phyloP scores from a whole-genome alignment of 2,797 vertebrate genomes.

The Phylloscopus collybita region DNA sequence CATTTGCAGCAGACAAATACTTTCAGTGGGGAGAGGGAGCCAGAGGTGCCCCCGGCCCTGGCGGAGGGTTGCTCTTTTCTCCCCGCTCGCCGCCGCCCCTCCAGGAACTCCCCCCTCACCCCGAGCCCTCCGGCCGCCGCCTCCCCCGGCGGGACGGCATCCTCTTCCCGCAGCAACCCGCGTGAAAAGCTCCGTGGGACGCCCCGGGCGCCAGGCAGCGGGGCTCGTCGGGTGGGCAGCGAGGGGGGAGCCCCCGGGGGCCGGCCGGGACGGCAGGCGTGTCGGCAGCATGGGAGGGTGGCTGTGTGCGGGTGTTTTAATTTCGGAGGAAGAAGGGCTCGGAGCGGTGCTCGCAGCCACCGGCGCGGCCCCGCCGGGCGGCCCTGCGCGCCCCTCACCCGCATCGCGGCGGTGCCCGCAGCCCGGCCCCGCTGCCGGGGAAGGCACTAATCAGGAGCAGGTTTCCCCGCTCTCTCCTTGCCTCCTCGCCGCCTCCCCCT shows the following conservation, averaged over 20 bases:
- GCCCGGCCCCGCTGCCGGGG: not conserved
- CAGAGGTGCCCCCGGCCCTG: not conserved
- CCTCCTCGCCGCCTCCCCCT: not conserved
- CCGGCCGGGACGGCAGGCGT: not conserved
- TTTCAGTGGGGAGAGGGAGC: not conserved
- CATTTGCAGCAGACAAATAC: not conserved
- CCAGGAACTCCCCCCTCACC: not conserved
- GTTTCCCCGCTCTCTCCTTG: not conserved
- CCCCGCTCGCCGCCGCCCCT: not conserved
- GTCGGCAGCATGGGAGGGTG: not conserved
- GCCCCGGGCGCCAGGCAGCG: not conserved
- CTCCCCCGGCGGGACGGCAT: not conserved
- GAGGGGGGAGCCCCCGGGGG: not conserved
- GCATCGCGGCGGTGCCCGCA: not conserved
- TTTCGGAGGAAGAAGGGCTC: not conserved
- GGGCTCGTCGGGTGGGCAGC: not conserved
- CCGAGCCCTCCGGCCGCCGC: not conserved
- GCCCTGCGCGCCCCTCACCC: not conserved
- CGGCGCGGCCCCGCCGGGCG: not conserved
- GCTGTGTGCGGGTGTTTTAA: not conserved
- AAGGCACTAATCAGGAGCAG: constrained; percentile 59
- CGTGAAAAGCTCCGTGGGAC: not conserved
- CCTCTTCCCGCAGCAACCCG: not conserved
- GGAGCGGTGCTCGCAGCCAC: not conserved
- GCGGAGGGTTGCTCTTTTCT: not conserved